Percentiles rank a stretch among this genome's conserved stretches.
Evolutionary conservation across 2,797 vertebrate genomes (phyloP).

Genomic region (Melanotaenia pygmaea): DNA sequence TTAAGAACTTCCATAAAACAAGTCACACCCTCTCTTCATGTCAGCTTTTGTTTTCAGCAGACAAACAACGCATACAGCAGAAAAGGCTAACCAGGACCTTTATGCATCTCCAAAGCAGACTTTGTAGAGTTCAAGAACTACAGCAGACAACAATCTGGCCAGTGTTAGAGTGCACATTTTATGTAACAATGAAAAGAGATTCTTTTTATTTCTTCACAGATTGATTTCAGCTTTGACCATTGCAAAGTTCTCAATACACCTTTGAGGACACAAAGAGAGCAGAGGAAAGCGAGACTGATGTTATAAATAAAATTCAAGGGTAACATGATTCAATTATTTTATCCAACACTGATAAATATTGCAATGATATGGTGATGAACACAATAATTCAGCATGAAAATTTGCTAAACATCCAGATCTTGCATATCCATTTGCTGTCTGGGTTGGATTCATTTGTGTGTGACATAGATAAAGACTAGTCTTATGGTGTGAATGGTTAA

Average conservation of each 20-base stretch:
- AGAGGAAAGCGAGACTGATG: background rate
- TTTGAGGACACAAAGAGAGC: background rate
- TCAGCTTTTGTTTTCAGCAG: background rate
- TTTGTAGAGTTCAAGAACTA: background rate
- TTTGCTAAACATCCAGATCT: background rate
- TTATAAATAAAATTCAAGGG: background rate
- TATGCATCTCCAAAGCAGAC: background rate
- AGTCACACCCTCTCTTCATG: too few species aligned
- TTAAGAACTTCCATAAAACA: too few species aligned
- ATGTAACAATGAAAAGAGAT: background rate
- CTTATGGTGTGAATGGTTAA: background rate
- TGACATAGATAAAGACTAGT: constrained; percentile 6
- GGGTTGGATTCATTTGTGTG: background rate
- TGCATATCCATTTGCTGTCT: background rate
- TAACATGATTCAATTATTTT: background rate
- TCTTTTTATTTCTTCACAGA: background rate
- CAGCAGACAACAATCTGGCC: background rate
- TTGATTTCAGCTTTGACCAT: background rate
- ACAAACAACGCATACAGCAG: background rate
- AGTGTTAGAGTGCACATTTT: background rate
- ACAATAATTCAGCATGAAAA: constrained; percentile 3
- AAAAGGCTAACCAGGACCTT: background rate
- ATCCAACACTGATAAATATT: background rate
- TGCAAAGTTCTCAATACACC: background rate
- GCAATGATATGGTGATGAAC: background rate